A percentile compares a stretch with the other conserved stretches of the same genome.
phyloP scores from a whole-genome alignment of 2,888 invertebrate species.

The Ecliptopera silaceata region DNA sequence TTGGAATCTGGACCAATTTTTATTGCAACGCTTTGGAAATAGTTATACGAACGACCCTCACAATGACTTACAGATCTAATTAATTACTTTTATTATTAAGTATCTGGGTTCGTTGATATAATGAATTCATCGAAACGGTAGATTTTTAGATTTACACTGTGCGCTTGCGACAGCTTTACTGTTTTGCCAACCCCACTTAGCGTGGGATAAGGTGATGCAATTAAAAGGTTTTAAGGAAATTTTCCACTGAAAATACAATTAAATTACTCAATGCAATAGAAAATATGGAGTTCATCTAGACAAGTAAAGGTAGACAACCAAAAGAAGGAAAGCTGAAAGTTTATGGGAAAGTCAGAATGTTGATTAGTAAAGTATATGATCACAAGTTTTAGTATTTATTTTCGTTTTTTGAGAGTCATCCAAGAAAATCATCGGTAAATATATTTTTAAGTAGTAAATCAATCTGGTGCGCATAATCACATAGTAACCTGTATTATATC shows the following conservation, averaged over 20 bases:
- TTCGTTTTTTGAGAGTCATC: background rate
- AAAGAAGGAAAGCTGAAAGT: too few relatives aligned
- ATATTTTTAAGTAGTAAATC: constrained; percentile 42
- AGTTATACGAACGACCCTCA: constrained; percentile 67
- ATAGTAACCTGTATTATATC: constrained; percentile 58
- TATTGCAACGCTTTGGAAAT: constrained; percentile 79
- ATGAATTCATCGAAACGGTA: constrained; percentile 25
- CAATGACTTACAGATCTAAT: constrained; percentile 60
- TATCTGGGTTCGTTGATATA: too few relatives aligned
- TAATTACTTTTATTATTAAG: constrained; percentile 38
- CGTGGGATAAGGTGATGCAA: too few relatives aligned
- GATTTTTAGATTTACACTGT: background rate
- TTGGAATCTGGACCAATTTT: constrained; percentile 83
- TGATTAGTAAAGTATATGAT: too few relatives aligned
- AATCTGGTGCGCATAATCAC: constrained; percentile 47
- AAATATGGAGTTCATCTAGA: too few relatives aligned
- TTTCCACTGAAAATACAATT: background rate
- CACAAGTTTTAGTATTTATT: too few relatives aligned
- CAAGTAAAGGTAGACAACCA: too few relatives aligned
- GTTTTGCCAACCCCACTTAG: too few relatives aligned
- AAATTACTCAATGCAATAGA: too few relatives aligned
- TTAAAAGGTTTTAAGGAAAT: too few relatives aligned
- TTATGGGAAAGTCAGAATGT: too few relatives aligned
- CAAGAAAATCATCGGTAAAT: too few relatives aligned
- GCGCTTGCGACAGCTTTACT: background rate